Base-by-base conservation (phyloP, 1,140 invertebrate species). In the Cepaea nemoralis region DNA sequence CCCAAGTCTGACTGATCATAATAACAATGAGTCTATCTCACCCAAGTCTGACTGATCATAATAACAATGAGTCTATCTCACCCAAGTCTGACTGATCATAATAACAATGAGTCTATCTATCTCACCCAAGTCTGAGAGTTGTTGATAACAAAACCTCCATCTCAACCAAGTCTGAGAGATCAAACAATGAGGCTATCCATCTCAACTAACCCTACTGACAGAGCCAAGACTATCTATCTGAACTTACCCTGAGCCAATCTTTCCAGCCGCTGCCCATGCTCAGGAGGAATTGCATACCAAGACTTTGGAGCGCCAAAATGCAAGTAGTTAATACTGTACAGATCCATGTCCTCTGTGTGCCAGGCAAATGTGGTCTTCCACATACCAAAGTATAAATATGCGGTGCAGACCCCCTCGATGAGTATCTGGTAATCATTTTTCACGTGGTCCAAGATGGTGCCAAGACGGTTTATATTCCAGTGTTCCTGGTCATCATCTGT, bases 271-370 rank as follows among this genome's bases (percentile, higher is more conserved):
- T 96, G 93, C 0, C 98, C 98, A 91, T 99, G 96, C 88, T 98
- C 96, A 14, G 93, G 97, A 5, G 98, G 98, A 83, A 99, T 96
- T 0, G 95, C 95, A 92, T 99, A 93, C 98, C 98, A 99, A 0
- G 97, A 98, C 92, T 99, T 99, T 0, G 98, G 97, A 8, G 94
- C 94, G 33, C 97, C 97, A 93, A 96, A 98, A 91, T 99, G 98
- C 27, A 99, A 91, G 92, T 98, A 99, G 92, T 99, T 99, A 77
- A 99, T 99, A 0, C 97, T 98, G 91, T 99, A 99, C 0, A 99
- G 92, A 92, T 99, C 98, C 97, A 99, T 99, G 87, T 99, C 99
- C 92, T 99, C 99, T 0, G 97, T 99, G 88, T 99, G 98, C 98
- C 98, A 99, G 0, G 98, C 96, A 92, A 99, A 99, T 0, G 97